These are phyloP conservation scores for Sogatella furcifera DNA, from an alignment of 1,140 invertebrate species.

Conservation along the genomic window DNA sequence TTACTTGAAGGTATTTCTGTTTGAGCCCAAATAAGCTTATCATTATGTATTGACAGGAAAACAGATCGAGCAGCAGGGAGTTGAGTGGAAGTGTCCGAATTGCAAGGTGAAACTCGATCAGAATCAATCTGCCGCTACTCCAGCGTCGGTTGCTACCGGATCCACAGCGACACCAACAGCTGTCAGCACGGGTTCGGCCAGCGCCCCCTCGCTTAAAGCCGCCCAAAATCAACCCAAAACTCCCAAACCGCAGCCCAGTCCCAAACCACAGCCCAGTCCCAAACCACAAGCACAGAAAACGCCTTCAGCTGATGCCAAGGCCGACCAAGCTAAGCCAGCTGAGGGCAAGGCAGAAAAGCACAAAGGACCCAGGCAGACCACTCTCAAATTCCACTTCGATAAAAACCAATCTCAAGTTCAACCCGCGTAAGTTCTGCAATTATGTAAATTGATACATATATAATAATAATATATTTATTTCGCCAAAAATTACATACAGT, in stretches of 20 bases:
- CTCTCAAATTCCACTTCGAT: not conserved
- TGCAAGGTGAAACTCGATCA: conserved; percentile 42
- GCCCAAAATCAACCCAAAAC: not conserved
- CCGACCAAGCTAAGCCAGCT: not conserved
- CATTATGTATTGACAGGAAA: conserved; percentile 37
- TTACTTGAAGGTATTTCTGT: too few species aligned
- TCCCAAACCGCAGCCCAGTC: not conserved
- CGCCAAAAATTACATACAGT: too few species aligned
- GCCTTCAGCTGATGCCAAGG: not conserved
- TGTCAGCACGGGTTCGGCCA: not conserved
- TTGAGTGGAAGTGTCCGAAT: conserved; percentile 84
- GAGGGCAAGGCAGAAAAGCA: not conserved
- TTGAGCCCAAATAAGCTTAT: not conserved
- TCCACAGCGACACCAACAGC: not conserved
- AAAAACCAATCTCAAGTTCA: not conserved
- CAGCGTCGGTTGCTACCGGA: not conserved
- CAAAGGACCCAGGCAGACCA: not conserved
- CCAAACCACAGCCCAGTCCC: not conserved
- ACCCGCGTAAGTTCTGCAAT: not conserved
- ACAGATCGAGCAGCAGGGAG: conserved; percentile 79
- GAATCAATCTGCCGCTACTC: conserved; percentile 5
- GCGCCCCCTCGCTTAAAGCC: not conserved
- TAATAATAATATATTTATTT: too few species aligned
- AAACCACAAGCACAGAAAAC: not conserved
- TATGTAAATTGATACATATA: too few species aligned